phyloP scores from a whole-genome alignment of 1,140 invertebrate genomes.

The Drosophila sulfurigaster region DNA sequence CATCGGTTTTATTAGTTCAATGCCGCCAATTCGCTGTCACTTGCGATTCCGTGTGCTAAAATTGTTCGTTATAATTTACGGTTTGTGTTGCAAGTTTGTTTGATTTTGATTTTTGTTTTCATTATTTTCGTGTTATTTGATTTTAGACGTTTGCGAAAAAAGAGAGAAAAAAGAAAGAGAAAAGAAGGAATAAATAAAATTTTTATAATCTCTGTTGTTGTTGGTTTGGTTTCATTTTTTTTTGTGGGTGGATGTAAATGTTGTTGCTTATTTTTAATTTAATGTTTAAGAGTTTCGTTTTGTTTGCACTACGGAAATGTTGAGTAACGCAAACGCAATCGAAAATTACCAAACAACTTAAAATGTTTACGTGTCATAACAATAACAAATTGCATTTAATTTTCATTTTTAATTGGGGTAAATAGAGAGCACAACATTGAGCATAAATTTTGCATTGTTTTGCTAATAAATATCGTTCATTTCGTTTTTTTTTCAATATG shows the following conservation, averaged over 20 bases:
- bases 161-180: conserved; percentile 81
- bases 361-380: conserved; percentile 69
- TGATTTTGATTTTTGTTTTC: conserved; percentile 27
- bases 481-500: conserved; percentile 30
- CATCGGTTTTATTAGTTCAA: conserved; percentile 55
- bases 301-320: conserved; percentile 60
- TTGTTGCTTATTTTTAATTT: conserved; percentile 59
- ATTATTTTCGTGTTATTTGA: conserved; percentile 41
- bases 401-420: conserved; percentile 41
- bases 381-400: conserved; percentile 48
- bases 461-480: conserved; percentile 26
- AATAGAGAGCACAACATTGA: conserved; percentile 64
- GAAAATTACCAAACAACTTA: conserved; percentile 58
- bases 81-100: conserved; percentile 32
- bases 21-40: conserved; percentile 48
- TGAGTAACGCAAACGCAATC: conserved; percentile 56
- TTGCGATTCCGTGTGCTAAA: conserved; percentile 58
- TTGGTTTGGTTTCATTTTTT: conserved; percentile 31
- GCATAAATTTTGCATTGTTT: conserved; percentile 37
- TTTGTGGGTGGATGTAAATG: conserved; percentile 52
- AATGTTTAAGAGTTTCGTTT: conserved; percentile 30
- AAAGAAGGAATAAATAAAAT: conserved; percentile 80
- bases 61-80: conserved; percentile 37
- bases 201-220: conserved; percentile 79
- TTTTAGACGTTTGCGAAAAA: conserved; percentile 59